Conservation (phyloP, 2,797 vertebrate genomes). For the Myotis findleyi region DNA sequence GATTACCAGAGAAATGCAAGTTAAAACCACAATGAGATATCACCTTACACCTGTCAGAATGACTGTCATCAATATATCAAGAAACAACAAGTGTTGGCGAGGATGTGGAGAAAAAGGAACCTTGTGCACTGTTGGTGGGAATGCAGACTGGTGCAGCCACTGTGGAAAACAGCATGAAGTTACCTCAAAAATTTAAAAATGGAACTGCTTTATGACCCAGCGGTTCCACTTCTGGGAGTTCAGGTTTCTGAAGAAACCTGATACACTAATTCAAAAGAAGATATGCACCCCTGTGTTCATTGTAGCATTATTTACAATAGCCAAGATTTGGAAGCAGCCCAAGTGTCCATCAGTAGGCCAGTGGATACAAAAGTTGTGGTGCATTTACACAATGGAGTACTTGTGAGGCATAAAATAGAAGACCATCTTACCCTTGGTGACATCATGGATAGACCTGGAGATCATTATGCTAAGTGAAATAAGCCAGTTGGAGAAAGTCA, state of each 20-base stretch:
- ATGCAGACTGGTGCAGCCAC: background rate
- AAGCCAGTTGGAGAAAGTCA: background rate
- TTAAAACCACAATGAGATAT: background rate
- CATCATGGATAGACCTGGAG: background rate
- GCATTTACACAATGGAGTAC: background rate
- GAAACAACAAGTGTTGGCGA: background rate
- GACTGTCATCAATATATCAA: background rate
- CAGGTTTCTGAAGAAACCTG: background rate
- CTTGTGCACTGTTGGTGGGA: background rate
- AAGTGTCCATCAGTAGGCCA: background rate
- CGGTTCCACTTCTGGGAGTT: background rate
- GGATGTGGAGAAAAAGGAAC: background rate
- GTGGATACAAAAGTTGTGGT: background rate
- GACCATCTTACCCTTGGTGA: background rate
- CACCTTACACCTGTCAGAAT: background rate
- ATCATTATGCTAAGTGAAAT: background rate
- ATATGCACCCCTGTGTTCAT: background rate
- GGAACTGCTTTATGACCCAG: background rate
- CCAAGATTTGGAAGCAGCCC: background rate
- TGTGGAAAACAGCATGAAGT: background rate
- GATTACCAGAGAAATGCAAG: background rate
- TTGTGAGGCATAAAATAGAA: background rate
- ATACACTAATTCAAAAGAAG: background rate
- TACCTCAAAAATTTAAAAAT: background rate
- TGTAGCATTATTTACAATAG: background rate